Evolutionary conservation across 2,797 vertebrate genomes (phyloP).

Genomic region (Cyclopterus lumpus): DNA sequence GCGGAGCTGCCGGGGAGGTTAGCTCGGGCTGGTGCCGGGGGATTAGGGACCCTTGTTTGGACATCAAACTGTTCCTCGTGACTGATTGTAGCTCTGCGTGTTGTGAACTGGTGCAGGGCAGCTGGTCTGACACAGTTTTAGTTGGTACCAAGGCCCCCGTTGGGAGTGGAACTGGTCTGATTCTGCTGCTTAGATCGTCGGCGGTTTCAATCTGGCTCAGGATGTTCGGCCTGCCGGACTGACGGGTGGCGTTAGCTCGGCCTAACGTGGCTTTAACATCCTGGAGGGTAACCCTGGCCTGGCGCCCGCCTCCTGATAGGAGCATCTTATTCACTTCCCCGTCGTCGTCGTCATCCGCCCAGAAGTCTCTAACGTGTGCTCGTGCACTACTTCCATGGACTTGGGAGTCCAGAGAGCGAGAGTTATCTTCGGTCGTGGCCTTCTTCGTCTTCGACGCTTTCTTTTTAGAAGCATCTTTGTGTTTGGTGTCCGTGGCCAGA

Average conservation of each 20-base stretch:
- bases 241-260: slow-evolving; percentile 6
- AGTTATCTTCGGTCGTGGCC: neutral
- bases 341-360: slow-evolving; percentile 9
- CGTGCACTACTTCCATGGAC: neutral
- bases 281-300: slow-evolving; percentile 56
- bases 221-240: slow-evolving; percentile 20
- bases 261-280: slow-evolving; percentile 58
- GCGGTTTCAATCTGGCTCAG: slow-evolving; percentile 25
- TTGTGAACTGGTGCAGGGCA: neutral
- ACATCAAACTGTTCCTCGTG: neutral
- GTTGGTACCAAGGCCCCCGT: no score
- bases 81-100: neutral
- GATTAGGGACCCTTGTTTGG: slow-evolving; percentile 7
- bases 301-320: slow-evolving; percentile 16
- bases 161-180: neutral
- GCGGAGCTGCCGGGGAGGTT: neutral
- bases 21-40: neutral
- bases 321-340: slow-evolving; percentile 6
- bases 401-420: slow-evolving; percentile 8
- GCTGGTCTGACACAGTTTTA: neutral
- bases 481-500: slow-evolving; percentile 29
- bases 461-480: slow-evolving; percentile 28
- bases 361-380: neutral
- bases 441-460: slow-evolving; percentile 38
- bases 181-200: slow-evolving; percentile 1